phyloP scores from a whole-genome alignment of 2,797 vertebrate species.

The Sebastes dallii region DNA sequence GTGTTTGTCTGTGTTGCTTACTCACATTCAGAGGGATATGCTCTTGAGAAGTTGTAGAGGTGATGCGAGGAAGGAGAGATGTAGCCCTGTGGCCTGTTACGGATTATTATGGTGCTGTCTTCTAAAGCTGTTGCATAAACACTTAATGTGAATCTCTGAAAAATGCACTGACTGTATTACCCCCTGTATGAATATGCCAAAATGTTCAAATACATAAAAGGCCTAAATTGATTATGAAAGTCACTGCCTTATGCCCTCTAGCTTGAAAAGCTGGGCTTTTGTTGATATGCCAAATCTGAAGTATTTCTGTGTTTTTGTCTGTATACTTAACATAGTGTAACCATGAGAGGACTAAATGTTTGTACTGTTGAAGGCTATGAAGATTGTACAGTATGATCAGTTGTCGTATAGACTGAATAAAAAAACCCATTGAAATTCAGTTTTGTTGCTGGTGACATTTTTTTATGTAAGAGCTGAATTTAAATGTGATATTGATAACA shows the following conservation, averaged over 20 bases:
- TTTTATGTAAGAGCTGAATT: background rate
- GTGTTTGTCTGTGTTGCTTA: background rate
- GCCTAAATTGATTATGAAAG: slow-evolving; percentile 42
- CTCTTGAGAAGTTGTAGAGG: background rate
- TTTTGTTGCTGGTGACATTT: slow-evolving; percentile 16
- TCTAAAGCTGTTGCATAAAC: slow-evolving; percentile 22
- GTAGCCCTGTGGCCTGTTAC: slow-evolving; percentile 29
- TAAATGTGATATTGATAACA: too few species aligned
- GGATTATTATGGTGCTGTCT: slow-evolving; percentile 41
- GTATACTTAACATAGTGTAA: slow-evolving; percentile 52
- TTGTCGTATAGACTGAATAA: slow-evolving; percentile 70
- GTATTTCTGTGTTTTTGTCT: slow-evolving; percentile 31
- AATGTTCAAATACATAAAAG: slow-evolving; percentile 27
- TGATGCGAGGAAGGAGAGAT: background rate
- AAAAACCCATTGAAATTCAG: slow-evolving; percentile 31
- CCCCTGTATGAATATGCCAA: slow-evolving; percentile 49
- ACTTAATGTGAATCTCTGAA: slow-evolving; percentile 41
- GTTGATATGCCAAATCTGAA: slow-evolving; percentile 67
- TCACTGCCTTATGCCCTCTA: slow-evolving; percentile 70
- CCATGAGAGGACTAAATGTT: slow-evolving; percentile 54
- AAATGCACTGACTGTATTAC: slow-evolving; percentile 54
- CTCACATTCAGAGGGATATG: background rate
- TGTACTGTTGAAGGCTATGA: slow-evolving; percentile 59
- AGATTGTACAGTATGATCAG: slow-evolving; percentile 65
- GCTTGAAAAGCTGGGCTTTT: slow-evolving; percentile 65